These are phyloP conservation scores for Temnopleurus reevesii DNA, from an alignment of 53 echinoderm and acorn worm species.

Conservation along the genomic window DNA sequence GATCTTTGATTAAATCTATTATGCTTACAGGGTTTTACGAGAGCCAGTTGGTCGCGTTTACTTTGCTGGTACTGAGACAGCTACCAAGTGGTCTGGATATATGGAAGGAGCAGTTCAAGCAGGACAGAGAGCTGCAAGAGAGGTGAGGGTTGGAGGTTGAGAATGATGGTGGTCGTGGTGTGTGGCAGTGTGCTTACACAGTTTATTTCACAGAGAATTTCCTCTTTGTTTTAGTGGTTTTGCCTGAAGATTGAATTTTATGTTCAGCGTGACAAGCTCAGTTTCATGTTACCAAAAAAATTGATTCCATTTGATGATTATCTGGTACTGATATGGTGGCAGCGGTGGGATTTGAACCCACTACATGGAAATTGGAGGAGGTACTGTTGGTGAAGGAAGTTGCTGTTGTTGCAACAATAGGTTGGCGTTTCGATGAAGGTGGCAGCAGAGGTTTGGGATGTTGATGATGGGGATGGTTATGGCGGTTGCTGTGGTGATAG, in stretches of 20 bases:
- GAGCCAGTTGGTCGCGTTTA: conserved; percentile 67
- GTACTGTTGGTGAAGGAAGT: not conserved
- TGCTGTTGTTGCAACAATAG: not conserved
- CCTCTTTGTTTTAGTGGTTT: too few species aligned
- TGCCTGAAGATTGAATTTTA: too few species aligned
- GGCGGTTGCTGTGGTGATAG: not conserved
- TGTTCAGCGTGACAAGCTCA: too few species aligned
- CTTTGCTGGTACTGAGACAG: conserved; percentile 83
- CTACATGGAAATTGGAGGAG: conserved; percentile 59
- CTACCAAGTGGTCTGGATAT: conserved; percentile 70
- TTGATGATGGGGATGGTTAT: not conserved
- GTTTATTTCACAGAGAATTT: too few species aligned
- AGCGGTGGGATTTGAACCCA: conserved; percentile 53
- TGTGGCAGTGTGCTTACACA: too few species aligned
- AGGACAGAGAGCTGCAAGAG: conserved; percentile 78
- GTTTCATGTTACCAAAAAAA: too few species aligned
- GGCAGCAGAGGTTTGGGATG: not conserved
- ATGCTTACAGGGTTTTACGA: not conserved
- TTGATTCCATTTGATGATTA: too few species aligned
- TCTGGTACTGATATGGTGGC: too few species aligned
- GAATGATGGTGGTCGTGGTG: not conserved
- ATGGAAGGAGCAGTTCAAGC: conserved; percentile 84
- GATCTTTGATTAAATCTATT: not conserved
- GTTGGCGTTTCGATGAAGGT: not conserved
- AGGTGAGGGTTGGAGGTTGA: conserved; percentile 54